A percentile compares a stretch with the other conserved stretches of the same genome.
These are phyloP conservation scores for Hepsetus odoe DNA, from an alignment of 2,113 vertebrate species.

Conservation along the genomic window DNA sequence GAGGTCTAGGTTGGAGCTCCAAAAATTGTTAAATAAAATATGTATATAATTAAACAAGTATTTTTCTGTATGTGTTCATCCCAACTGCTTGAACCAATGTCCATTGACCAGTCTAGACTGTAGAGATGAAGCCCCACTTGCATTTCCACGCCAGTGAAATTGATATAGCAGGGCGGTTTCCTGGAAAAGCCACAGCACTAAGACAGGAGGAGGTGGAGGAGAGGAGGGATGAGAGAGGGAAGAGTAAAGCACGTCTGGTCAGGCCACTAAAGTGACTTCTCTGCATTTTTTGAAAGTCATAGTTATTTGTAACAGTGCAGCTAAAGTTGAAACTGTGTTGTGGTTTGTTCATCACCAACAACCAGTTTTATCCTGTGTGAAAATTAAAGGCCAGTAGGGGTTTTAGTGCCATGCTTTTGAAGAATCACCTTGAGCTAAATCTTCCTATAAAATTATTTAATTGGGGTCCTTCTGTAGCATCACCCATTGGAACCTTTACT, in stretches of 20 bases:
- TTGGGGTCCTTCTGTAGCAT: no score
- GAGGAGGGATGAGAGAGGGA: slow-evolving; percentile 38
- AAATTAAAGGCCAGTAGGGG: background rate
- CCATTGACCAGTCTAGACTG: slow-evolving; percentile 27
- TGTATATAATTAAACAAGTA: background rate
- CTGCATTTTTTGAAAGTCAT: background rate
- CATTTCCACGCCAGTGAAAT: slow-evolving; percentile 51
- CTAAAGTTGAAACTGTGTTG: slow-evolving; percentile 11
- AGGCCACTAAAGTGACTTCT: background rate
- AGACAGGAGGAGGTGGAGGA: slow-evolving; percentile 39
- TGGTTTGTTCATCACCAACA: slow-evolving; percentile 30
- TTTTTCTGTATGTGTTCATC: background rate
- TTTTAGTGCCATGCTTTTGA: background rate
- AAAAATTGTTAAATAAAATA: background rate
- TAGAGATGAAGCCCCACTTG: slow-evolving; percentile 40
- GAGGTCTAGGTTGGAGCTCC: no score
- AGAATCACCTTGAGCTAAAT: background rate
- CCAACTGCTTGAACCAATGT: slow-evolving; percentile 1
- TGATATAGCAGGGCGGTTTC: slow-evolving; percentile 66
- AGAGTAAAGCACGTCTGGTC: slow-evolving; percentile 38
- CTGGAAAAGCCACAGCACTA: slow-evolving; percentile 64
- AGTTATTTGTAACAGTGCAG: background rate
- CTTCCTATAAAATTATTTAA: no score
- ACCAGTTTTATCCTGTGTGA: slow-evolving; percentile 13
- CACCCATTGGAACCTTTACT: background rate